Conservation (phyloP, 2,888 invertebrate genomes). For the Aspidiotus rigidus region DNA sequence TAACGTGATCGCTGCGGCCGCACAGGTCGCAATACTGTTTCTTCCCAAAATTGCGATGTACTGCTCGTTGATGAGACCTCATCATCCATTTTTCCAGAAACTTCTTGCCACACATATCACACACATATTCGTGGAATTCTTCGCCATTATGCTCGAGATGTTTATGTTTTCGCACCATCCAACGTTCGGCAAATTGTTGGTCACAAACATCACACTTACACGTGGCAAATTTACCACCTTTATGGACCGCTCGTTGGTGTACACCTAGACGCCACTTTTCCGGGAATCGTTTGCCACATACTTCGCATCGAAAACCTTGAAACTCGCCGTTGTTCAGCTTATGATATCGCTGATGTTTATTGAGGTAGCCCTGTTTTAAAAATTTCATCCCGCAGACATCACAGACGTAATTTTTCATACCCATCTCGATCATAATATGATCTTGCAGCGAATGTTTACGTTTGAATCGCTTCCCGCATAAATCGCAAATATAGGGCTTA, state of each 20-base stretch:
- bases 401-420: conserved; percentile 30
- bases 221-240: conserved; percentile 19
- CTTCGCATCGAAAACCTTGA: conserved; percentile 22
- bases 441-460: conserved; percentile 24
- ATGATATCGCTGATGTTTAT: conserved; percentile 23
- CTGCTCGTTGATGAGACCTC: conserved; percentile 15
- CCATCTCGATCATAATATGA: conserved; percentile 31
- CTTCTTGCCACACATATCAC: conserved; percentile 18
- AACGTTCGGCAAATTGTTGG: conserved; percentile 20
- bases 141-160: conserved; percentile 21
- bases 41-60: conserved; percentile 6
- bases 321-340: conserved; percentile 26
- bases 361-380: conserved; percentile 27
- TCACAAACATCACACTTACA: conserved; percentile 25
- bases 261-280: conserved; percentile 29
- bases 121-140: conserved; percentile 19
- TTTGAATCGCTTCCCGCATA: conserved; percentile 27
- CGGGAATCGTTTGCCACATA: conserved; percentile 23
- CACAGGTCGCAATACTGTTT: conserved; percentile 20
- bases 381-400: conserved; percentile 27
- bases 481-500: conserved; percentile 19
- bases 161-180: conserved; percentile 23
- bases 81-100: conserved; percentile 26
- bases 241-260: conserved; percentile 25
- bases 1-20: conserved; percentile 21